Evolutionary conservation across 2,113 vertebrate genomes (phyloP), one percentile per base, ranked within the genome.

Genomic region (Cathartes aura): DNA sequence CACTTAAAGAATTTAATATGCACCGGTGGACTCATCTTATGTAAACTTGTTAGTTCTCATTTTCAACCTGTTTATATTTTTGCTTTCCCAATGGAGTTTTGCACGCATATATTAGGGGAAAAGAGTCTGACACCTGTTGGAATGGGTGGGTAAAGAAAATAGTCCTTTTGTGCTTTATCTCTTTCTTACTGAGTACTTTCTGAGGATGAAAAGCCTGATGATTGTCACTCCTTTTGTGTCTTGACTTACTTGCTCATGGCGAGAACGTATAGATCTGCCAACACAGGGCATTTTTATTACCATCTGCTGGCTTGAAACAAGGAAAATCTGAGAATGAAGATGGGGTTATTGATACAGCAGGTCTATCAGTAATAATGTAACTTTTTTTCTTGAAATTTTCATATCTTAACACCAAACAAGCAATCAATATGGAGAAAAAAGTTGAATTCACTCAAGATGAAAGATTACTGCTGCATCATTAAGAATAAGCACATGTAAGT

Each of bases 31-130:
- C 10, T 87, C 9, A 42, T 7, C 32, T 75, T 66, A 42, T 0
- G 2, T 50, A 47, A 88, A 72, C 21, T 42, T 79, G 9, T 34
- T 84, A 15, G 6, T 74, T 93, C 55, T 75, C 1, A 20, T 80
- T 90, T 83, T 85, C 26, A 87, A 30, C 17, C 6, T 70, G 36
- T 53, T 60, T 52, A 24, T 76, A 9, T 40, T 66, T 76, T 68
- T 78, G 16, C 45, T 68, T 89, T 90, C 50, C 34, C 42, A 32
- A 0, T 29, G 21, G 47, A 86, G 8, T 68, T 34, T 18, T 52
- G 34, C 40, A 36, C 16, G 16, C 10, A 1, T 4, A 1, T 50
- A 7, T 13, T 32, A 36, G 42, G 14, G 27, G 0, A 19, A 83
- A 63, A 45, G 36, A 12, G 15, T 29, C n/a, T 66, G 60, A 18